phyloP scores from a whole-genome alignment of 2,797 vertebrate genomes.

The Ceryle rudis region DNA sequence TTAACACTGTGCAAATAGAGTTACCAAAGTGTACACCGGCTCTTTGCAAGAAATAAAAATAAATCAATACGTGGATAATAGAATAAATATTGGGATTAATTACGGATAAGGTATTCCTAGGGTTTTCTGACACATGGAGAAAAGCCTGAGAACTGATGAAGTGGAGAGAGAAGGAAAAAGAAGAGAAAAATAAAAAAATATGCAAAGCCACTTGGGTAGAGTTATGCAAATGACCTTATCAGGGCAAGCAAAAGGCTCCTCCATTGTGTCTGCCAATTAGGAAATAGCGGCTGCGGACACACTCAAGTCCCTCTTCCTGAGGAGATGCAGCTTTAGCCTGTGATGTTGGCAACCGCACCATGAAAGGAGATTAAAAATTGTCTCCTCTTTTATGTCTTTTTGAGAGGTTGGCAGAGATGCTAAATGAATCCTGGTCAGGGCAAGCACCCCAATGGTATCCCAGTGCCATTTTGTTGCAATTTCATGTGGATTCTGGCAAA shows the following conservation, averaged over 20 bases:
- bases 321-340: conserved; percentile 35
- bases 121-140: not conserved
- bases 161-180: not conserved
- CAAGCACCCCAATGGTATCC: not conserved
- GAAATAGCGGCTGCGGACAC: not conserved
- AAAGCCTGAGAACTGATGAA: not conserved
- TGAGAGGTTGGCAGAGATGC: conserved; percentile 12
- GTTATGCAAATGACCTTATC: conserved; percentile 60
- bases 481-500: not conserved
- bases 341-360: not conserved
- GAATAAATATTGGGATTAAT: not conserved
- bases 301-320: conserved; percentile 5
- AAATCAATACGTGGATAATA: not conserved
- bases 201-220: conserved; percentile 41
- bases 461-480: not conserved
- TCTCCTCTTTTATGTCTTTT: conserved; percentile 21
- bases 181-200: not conserved
- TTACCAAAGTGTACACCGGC: not conserved
- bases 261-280: not conserved
- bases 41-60: not conserved
- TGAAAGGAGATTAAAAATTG: conserved; percentile 51
- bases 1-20: not conserved
- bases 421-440: not conserved
- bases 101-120: not conserved
- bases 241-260: conserved; percentile 47